Evolutionary conservation across 2,113 vertebrate genomes (phyloP).

Genomic region (Symphodus melops): DNA sequence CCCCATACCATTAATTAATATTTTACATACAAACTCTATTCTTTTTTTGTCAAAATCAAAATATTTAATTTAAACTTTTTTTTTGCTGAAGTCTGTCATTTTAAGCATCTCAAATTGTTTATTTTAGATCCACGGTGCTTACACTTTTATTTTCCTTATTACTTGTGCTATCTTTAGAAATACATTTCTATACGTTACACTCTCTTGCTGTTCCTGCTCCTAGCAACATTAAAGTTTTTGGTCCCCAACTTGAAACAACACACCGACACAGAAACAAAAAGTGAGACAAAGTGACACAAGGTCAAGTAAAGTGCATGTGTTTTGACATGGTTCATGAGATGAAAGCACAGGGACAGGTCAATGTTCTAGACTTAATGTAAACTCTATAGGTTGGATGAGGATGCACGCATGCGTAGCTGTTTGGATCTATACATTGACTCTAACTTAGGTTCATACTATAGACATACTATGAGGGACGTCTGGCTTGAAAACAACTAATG

Average conservation of each 20-base stretch:
- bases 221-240: not conserved
- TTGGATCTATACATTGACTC: constrained; percentile 38
- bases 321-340: constrained; percentile 18
- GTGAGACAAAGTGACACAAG: constrained; percentile 12
- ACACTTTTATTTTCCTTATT: not conserved
- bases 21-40: too few relatives aligned
- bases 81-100: not conserved
- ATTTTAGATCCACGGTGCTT: not conserved
- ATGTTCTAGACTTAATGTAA: constrained; percentile 43
- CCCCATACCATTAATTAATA: too few relatives aligned
- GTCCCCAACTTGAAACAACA: not conserved
- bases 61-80: not conserved
- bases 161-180: too few relatives aligned
- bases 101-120: not conserved
- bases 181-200: not conserved
- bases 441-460: constrained; percentile 12
- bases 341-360: constrained; percentile 43
- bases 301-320: constrained; percentile 20
- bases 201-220: not conserved
- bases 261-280: constrained; percentile 4
- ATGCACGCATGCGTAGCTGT: constrained; percentile 14
- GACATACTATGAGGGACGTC: constrained; percentile 2
- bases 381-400: constrained; percentile 33
- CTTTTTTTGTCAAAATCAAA: too few relatives aligned
- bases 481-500: constrained; percentile 13